Evolutionary conservation across 2,113 vertebrate genomes (phyloP).

Genomic region (Cairina moschata): DNA sequence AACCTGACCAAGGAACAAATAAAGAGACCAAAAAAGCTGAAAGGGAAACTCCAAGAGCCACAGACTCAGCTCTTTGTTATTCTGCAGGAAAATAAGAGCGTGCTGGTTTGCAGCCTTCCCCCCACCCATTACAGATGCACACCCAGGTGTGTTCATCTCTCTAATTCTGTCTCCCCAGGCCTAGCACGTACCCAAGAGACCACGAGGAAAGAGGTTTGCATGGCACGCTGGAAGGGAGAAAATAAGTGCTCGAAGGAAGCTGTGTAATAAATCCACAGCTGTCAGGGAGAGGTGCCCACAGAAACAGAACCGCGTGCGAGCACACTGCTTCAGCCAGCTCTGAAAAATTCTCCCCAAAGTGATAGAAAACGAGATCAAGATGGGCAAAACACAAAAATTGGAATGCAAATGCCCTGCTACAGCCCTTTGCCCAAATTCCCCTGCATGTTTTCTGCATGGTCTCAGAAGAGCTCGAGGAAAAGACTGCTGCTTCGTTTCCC

Average conservation of each 20-base stretch:
- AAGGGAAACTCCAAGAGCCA: neutral
- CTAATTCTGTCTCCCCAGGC: neutral
- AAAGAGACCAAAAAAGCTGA: neutral
- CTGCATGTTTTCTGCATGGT: neutral
- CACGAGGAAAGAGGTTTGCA: neutral
- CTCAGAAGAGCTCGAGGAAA: neutral
- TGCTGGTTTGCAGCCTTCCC: neutral
- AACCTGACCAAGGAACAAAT: neutral
- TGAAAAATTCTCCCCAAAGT: neutral
- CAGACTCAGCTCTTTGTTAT: neutral
- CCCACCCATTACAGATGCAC: neutral
- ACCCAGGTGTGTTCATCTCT: neutral
- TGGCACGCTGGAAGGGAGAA: neutral
- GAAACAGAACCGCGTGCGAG: neutral
- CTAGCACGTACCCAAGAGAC: neutral
- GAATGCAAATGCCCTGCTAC: neutral
- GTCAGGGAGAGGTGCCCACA: constrained; percentile 11
- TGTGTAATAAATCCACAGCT: constrained; percentile 9
- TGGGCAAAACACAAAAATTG: neutral
- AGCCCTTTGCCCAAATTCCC: neutral
- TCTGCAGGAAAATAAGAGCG: neutral
- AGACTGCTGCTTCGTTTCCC: neutral
- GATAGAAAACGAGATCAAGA: neutral
- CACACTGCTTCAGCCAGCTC: neutral
- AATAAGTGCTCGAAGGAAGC: neutral